Conservation (phyloP, 1,140 invertebrate genomes). For the Hyposmocoma kahamanoa region DNA sequence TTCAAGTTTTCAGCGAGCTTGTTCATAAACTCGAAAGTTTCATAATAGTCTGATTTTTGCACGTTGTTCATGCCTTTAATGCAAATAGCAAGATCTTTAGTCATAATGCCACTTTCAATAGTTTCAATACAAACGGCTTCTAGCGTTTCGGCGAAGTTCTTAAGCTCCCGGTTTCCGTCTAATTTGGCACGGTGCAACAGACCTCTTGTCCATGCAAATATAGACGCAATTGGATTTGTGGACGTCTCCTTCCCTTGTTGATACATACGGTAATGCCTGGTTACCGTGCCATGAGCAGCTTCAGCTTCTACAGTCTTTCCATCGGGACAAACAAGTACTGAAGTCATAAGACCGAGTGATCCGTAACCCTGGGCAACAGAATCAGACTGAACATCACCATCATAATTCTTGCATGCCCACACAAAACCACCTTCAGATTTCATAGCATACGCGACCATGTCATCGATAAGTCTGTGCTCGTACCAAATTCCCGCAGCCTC, state of each 20-base stretch:
- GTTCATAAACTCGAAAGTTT: constrained; percentile 98
- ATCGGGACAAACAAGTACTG: constrained; percentile 94
- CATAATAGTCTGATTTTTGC: constrained; percentile 90
- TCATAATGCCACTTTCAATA: constrained; percentile 96
- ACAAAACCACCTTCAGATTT: constrained; percentile 99
- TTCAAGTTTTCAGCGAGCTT: constrained; percentile 95
- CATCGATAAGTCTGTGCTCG: constrained; percentile 98
- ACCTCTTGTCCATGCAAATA: constrained; percentile 98
- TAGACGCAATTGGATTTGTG: constrained; percentile 98
- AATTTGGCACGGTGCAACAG: constrained; percentile 94
- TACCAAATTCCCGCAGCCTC: constrained; percentile 95
- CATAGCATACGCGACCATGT: constrained; percentile 99
- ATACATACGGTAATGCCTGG: constrained; percentile 94
- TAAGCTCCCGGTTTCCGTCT: constrained; percentile 87
- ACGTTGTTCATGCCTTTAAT: constrained; percentile 94
- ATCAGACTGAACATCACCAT: constrained; percentile 99
- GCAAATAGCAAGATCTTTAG: constrained; percentile 99
- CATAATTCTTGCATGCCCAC: constrained; percentile 99
- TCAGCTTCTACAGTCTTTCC: constrained; percentile 98
- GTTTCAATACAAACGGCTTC: constrained; percentile 95
- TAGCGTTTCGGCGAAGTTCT: constrained; percentile 86
- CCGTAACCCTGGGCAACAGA: constrained; percentile 96
- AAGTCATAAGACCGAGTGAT: constrained; percentile 96
- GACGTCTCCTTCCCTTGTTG: constrained; percentile 98
- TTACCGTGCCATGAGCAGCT: constrained; percentile 98